Evolutionary conservation across 1,140 invertebrate genomes (phyloP).

Genomic region (Scaptomyza graminum): DNA sequence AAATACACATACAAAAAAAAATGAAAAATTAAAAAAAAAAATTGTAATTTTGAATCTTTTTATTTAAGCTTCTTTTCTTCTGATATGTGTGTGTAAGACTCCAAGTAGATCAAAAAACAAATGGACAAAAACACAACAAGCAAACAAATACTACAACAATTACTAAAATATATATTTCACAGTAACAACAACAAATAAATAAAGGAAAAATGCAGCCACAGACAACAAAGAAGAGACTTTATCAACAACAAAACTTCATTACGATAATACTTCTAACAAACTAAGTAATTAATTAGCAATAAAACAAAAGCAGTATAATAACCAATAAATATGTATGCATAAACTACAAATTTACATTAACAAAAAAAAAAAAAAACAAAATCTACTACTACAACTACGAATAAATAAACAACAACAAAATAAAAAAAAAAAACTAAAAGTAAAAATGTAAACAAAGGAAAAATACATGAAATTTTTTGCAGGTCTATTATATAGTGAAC

Average conservation of each 20-base stretch:
- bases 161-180: slow-evolving; percentile 3
- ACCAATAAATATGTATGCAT: slow-evolving; percentile 32
- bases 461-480: slow-evolving; percentile 72
- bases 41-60: not conserved
- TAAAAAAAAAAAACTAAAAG: slow-evolving; percentile 14
- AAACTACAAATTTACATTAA: slow-evolving; percentile 58
- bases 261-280: slow-evolving; percentile 17
- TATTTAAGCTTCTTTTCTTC: not conserved
- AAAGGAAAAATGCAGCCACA: slow-evolving; percentile 46
- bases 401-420: no score
- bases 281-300: slow-evolving; percentile 30
- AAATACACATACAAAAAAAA: slow-evolving; percentile 10
- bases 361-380: slow-evolving; percentile 16
- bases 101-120: slow-evolving; percentile 19
- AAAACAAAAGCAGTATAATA: slow-evolving; percentile 10
- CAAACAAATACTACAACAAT: slow-evolving; percentile 10
- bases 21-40: not conserved
- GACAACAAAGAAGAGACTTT: slow-evolving; percentile 55
- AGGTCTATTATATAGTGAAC: slow-evolving; percentile 79
- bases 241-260: slow-evolving; percentile 24
- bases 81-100: slow-evolving; percentile 9
- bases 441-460: slow-evolving; percentile 20
- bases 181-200: slow-evolving; percentile 4
- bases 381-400: slow-evolving; percentile 57
- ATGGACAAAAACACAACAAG: slow-evolving; percentile 3